Base-by-base conservation (phyloP, 2,888 invertebrate species). In the Drosophila ustulata region DNA sequence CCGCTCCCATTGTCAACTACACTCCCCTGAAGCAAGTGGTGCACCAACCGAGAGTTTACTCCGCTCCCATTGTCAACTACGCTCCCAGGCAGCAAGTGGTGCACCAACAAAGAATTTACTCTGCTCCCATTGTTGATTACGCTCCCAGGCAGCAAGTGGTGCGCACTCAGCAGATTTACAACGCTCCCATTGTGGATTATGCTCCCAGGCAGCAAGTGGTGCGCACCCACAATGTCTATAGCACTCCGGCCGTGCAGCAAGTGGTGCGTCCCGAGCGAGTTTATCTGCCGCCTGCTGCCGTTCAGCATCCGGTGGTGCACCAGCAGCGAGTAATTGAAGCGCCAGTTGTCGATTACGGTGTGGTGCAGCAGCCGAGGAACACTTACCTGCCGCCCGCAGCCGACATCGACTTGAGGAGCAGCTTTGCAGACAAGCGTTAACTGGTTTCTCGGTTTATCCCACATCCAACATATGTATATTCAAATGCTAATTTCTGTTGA, bases 401-500 rank as follows among this genome's bases (percentile, higher is more conserved):
- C 9, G 61, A 8, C 9, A 37, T 55, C 7, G 53, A 66, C 3
- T 65, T 49, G 55, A 18, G 59, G 34, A n/a, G 46, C 51, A 3
- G 5, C 11, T 11, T 65, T 47, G 41, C 32, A 45, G n/a, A 32
- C 32, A 51, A 37, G 30, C 25, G 58, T 37, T 30, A 71, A 74
- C 78, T 53, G 80, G 78, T 75, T 75, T 52, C 13, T 4, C 41
- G 75, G 73, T 66, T 78, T 67, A 76, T 75, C 71, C 85, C 78
- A 59, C 30, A 32, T 26, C 18, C 53, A 3, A 5, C n/a, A 37
- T 37, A 37, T 37, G n/a, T 37, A 85, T 88, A 85, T 88, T 88
- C 66, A 64, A 69, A 83, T 88, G 82, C 74, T 66, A 82, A 82
- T 82, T 82, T 47, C 18, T 18, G 7, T 47, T 66, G 46, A 52